These are phyloP conservation scores for Gorsachius goisagi DNA, from an alignment of 2,113 vertebrate genomes.

Conservation along the genomic window DNA sequence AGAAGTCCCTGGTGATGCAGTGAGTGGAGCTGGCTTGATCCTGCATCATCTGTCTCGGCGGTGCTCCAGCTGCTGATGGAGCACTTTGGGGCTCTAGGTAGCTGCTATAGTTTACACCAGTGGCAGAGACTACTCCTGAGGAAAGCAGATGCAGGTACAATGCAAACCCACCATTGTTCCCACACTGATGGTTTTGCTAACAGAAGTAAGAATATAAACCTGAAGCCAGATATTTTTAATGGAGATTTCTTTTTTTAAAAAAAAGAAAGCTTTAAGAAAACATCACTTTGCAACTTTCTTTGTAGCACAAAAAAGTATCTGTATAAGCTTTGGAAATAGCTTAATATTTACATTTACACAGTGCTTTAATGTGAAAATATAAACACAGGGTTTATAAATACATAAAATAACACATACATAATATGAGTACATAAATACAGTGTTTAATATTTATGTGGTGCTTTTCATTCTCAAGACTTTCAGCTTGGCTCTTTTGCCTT, in stretches of 20 bases:
- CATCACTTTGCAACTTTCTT: not conserved
- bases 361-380: not conserved
- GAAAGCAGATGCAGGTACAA: not conserved
- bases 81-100: not conserved
- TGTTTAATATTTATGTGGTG: not conserved
- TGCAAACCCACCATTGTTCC: not conserved
- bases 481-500: not conserved
- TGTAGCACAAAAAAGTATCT: not conserved
- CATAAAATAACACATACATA: not conserved
- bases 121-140: not conserved
- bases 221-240: not conserved
- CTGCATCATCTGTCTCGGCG: not conserved
- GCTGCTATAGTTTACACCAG: not conserved
- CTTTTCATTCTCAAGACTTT: not conserved
- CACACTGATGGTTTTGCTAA: not conserved
- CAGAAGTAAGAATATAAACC: not conserved
- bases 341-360: not conserved
- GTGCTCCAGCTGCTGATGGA: fast-evolving
- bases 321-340: not conserved
- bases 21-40: not conserved
- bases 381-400: not conserved
- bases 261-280: not conserved
- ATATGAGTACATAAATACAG: not conserved
- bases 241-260: not conserved
- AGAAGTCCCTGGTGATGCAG: not conserved